These are phyloP conservation scores for Oryzias celebensis DNA, from an alignment of 2,113 vertebrate species.

Conservation along the genomic window DNA sequence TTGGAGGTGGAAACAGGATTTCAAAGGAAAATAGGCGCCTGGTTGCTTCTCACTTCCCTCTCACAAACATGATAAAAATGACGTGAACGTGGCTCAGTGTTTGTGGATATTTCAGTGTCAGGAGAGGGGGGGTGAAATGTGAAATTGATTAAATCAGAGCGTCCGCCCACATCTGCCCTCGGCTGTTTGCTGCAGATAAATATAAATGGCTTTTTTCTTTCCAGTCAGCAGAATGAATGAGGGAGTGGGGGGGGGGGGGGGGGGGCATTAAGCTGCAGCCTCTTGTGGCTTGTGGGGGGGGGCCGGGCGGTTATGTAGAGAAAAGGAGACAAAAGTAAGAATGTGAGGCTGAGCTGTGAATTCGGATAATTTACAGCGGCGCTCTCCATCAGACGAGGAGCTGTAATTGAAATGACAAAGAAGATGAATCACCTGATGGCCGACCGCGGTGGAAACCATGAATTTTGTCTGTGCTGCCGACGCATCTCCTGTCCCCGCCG, in stretches of 20 bases:
- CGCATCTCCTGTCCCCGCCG: conserved; percentile 21
- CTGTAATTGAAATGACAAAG: conserved; percentile 85
- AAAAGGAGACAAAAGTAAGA: conserved; percentile 16
- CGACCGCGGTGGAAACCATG: conserved; percentile 71
- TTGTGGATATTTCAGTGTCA: conserved; percentile 1
- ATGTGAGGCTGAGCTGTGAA: conserved; percentile 26
- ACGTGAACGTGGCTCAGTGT: too few species aligned
- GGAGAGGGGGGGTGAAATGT: conserved; percentile 26
- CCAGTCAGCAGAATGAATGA: conserved; percentile 43
- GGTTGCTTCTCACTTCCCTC: too few species aligned
- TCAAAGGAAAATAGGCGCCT: too few species aligned
- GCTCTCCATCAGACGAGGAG: conserved; percentile 75
- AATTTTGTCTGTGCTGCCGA: conserved; percentile 63
- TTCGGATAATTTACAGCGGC: conserved; percentile 68
- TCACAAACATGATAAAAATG: too few species aligned
- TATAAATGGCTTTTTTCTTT: conserved; percentile 59
- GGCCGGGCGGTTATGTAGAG: neutral
- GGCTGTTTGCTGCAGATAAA: conserved; percentile 59
- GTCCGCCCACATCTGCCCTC: neutral
- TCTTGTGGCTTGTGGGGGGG: neutral
- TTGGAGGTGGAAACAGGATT: too few species aligned
- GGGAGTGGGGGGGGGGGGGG: conserved; percentile 3
- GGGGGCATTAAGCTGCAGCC: too few species aligned
- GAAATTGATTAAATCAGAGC: conserved; percentile 16
- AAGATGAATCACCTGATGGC: conserved; percentile 75